phyloP scores from a whole-genome alignment of 1,140 invertebrate species.

The Cotesia typhae region DNA sequence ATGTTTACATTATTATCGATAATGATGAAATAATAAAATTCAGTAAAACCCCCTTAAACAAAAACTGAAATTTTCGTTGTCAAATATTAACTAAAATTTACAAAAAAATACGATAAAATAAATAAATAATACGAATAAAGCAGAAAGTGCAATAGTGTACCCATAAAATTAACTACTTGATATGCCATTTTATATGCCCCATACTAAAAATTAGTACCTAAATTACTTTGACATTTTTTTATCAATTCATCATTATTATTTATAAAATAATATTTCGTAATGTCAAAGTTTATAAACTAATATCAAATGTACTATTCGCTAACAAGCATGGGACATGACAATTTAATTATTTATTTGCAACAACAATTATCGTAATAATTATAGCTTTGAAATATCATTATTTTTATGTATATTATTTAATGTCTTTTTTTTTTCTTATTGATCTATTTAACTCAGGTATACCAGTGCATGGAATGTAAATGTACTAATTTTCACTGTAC shows the following conservation, averaged over 20 bases:
- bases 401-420: neutral
- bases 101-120: neutral
- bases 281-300: too few species aligned
- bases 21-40: neutral
- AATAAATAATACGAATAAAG: neutral
- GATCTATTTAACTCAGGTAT: conserved; percentile 38
- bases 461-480: conserved; percentile 42
- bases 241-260: too few species aligned
- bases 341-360: neutral
- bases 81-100: conserved; percentile 1
- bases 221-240: neutral
- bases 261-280: too few species aligned
- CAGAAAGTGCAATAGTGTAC: neutral
- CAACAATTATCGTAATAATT: conserved; percentile 10
- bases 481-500: conserved; percentile 52
- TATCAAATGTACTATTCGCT: too few species aligned
- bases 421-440: conserved; percentile 12
- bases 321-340: neutral
- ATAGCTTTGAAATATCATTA: neutral
- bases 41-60: neutral
- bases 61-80: neutral
- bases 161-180: conserved; percentile 34
- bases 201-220: conserved; percentile 2
- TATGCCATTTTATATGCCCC: conserved; percentile 33
- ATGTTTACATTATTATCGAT: too few species aligned